Conservation (phyloP, 2,797 vertebrate genomes). For the Amblyopsis hoosieri region DNA sequence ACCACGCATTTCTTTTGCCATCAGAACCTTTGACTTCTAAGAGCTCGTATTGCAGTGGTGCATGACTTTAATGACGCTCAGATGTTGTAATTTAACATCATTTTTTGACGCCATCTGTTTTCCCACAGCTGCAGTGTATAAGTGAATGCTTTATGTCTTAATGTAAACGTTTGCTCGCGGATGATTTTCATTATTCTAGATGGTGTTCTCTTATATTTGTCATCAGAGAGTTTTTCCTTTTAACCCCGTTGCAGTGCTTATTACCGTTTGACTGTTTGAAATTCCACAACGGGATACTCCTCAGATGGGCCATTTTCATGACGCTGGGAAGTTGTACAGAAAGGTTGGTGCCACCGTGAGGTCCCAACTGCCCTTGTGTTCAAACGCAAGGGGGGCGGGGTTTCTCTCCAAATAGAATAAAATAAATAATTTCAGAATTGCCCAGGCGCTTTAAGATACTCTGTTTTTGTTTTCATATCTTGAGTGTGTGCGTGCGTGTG, state of each 20-base stretch:
- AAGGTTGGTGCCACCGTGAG: slow-evolving; percentile 18
- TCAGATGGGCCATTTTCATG: slow-evolving; percentile 63
- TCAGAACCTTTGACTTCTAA: slow-evolving; percentile 3
- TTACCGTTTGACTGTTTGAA: slow-evolving; percentile 54
- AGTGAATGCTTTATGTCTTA: not conserved
- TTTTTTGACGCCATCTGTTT: slow-evolving; percentile 15
- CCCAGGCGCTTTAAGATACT: too few relatives aligned
- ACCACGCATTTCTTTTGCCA: not conserved
- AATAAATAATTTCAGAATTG: too few relatives aligned
- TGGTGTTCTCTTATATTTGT: slow-evolving; percentile 13
- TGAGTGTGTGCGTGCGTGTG: too few relatives aligned
- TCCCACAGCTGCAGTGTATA: slow-evolving; percentile 6
- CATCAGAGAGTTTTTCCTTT: slow-evolving; percentile 18
- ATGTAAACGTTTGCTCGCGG: not conserved
- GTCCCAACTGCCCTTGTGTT: slow-evolving; percentile 40
- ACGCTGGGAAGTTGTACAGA: slow-evolving; percentile 43
- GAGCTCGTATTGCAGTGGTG: slow-evolving; percentile 7
- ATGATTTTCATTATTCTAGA: slow-evolving; percentile 3
- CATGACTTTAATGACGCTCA: slow-evolving; percentile 12
- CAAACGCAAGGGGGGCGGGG: not conserved
- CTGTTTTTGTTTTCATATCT: not conserved
- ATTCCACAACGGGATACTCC: slow-evolving; percentile 60
- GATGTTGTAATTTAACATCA: slow-evolving; percentile 10
- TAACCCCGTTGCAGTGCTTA: slow-evolving; percentile 1
- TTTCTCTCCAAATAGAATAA: slow-evolving; percentile 31